phyloP scores from a whole-genome alignment of 1,140 invertebrate species.

The Varroa destructor region DNA sequence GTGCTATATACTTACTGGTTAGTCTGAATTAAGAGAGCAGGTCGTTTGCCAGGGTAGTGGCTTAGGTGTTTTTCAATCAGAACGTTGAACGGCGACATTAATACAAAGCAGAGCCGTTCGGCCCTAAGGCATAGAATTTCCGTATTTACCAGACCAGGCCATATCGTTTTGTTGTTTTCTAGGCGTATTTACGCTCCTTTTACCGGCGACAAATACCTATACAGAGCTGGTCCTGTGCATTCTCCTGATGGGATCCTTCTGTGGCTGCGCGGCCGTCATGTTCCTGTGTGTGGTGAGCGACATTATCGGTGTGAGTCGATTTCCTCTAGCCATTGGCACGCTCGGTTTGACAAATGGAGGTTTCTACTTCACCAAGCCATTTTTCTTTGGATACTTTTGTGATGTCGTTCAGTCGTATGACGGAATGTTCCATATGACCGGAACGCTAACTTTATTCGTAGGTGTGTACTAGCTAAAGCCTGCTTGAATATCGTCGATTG shows the following conservation, averaged over 20 bases:
- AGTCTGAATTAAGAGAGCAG: neutral
- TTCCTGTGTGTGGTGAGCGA: slow-evolving; percentile 5
- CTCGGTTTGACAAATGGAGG: slow-evolving; percentile 1
- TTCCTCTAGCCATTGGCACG: neutral
- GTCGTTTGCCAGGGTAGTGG: too few species aligned
- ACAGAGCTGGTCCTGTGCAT: neutral
- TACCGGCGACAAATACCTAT: neutral
- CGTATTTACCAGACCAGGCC: too few species aligned
- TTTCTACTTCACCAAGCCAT: slow-evolving; percentile 20
- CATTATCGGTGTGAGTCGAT: neutral
- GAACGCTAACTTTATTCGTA: neutral
- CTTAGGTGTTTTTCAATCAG: too few species aligned
- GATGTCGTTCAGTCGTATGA: slow-evolving; percentile 8
- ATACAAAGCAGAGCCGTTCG: too few species aligned
- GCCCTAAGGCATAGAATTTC: too few species aligned
- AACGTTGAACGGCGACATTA: too few species aligned
- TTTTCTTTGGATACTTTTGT: slow-evolving; percentile 17
- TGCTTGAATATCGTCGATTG: too few species aligned
- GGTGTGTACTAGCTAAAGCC: neutral
- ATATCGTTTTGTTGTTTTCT: neutral
- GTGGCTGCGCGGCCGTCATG: slow-evolving; percentile 2
- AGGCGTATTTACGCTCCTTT: neutral
- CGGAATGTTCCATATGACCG: slow-evolving; percentile 10
- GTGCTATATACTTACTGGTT: slow-evolving; percentile 17
- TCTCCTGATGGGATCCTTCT: slow-evolving; percentile 12